phyloP scores from a whole-genome alignment of 2,113 vertebrate species.

The Macaca nemestrina region DNA sequence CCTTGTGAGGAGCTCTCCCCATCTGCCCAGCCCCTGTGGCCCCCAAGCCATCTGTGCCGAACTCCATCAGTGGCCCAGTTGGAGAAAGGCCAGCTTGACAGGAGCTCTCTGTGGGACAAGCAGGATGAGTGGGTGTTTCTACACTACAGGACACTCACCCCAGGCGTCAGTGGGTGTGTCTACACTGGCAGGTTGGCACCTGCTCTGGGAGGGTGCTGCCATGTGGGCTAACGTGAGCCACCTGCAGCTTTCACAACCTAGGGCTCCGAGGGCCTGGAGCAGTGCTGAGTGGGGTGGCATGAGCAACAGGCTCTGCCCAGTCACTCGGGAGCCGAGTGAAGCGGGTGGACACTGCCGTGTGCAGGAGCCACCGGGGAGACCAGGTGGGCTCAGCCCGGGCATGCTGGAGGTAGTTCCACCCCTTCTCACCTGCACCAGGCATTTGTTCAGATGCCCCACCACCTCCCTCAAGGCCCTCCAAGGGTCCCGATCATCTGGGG shows the following conservation, averaged over 20 bases:
- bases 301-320: neutral
- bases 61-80: neutral
- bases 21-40: neutral
- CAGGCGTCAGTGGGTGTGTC: neutral
- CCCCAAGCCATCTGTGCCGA: neutral
- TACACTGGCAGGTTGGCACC: neutral
- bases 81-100: neutral
- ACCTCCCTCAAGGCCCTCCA: neutral
- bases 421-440: no score
- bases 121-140: neutral
- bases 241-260: neutral
- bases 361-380: fast-evolving
- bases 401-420: no score
- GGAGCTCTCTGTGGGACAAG: neutral
- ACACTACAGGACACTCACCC: neutral
- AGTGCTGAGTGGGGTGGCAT: neutral
- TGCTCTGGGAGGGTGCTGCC: neutral
- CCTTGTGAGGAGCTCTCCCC: neutral
- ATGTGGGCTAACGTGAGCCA: neutral
- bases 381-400: neutral
- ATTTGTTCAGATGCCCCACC: neutral
- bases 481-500: neutral
- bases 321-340: neutral
- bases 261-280: neutral
- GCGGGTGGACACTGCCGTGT: fast-evolving